Percentiles rank a stretch among this genome's conserved stretches.
Conservation (phyloP, 2,113 vertebrate genomes). For the Orycteropus afer region DNA sequence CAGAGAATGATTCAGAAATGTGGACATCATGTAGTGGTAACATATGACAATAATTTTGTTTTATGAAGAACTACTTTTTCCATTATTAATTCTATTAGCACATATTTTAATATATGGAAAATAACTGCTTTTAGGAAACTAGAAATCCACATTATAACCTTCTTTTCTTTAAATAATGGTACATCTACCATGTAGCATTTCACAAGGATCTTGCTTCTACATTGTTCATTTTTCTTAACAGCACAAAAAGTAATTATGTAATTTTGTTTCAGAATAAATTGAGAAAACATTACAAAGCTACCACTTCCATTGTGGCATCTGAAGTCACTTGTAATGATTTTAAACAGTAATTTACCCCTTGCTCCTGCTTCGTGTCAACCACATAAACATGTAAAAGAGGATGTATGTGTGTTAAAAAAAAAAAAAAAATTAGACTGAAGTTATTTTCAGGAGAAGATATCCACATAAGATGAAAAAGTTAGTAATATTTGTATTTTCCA, state of each 20-base stretch:
- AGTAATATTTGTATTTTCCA: not conserved
- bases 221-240: slow-evolving; percentile 34
- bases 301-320: not conserved
- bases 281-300: slow-evolving; percentile 41
- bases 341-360: slow-evolving; percentile 30
- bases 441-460: not conserved
- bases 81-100: not conserved
- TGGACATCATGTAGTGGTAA: not conserved
- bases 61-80: not conserved
- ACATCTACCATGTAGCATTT: slow-evolving; percentile 50
- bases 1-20: not conserved
- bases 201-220: not conserved
- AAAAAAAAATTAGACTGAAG: slow-evolving; percentile 29
- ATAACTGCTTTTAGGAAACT: slow-evolving; percentile 36
- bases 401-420: not conserved
- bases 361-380: slow-evolving; percentile 19
- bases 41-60: not conserved
- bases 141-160: not conserved
- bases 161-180: slow-evolving; percentile 24
- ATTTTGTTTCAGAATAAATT: slow-evolving; percentile 16
- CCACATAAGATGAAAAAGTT: not conserved
- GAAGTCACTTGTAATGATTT: slow-evolving; percentile 34
- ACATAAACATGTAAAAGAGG: not conserved
- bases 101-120: not conserved
- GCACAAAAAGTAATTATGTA: slow-evolving; percentile 46